A percentile compares a stretch with the other conserved stretches of the same genome.
Evolutionary conservation across 2,888 invertebrate species (phyloP).

Genomic region (Sacculina carcini): DNA sequence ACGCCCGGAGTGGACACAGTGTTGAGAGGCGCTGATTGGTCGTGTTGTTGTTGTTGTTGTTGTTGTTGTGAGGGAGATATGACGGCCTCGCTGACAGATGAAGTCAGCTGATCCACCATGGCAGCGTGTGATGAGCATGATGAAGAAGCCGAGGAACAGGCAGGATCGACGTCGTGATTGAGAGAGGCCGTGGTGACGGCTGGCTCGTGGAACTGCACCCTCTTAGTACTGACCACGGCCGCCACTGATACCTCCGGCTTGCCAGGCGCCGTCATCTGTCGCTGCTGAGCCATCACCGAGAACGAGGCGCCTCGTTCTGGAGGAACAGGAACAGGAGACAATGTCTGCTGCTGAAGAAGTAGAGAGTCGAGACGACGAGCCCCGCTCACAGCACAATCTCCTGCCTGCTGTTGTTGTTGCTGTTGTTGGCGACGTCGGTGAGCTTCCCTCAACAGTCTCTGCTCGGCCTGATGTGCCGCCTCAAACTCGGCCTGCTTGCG

Average conservation of each 20-base stretch:
- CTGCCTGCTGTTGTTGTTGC: neutral
- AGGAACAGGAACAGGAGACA: neutral
- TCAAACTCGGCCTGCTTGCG: conserved; percentile 27
- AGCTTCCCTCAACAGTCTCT: conserved; percentile 21
- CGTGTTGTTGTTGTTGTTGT: conserved; percentile 50
- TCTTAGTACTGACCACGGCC: neutral
- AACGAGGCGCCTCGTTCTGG: neutral
- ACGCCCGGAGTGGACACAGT: conserved; percentile 64
- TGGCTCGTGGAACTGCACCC: neutral
- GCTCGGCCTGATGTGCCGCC: conserved; percentile 26
- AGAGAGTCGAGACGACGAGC: conserved; percentile 16
- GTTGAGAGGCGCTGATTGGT: conserved; percentile 19
- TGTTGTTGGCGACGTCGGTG: conserved; percentile 17
- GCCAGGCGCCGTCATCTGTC: neutral
- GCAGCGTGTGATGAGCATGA: too few species aligned
- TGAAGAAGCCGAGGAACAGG: too few species aligned
- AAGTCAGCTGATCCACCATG: too few species aligned
- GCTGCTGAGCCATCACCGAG: neutral
- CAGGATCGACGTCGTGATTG: neutral
- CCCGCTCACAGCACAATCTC: neutral
- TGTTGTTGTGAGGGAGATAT: too few species aligned
- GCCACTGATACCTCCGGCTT: neutral
- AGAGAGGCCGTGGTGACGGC: neutral
- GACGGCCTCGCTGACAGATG: neutral
- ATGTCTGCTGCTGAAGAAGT: neutral